phyloP scores from a whole-genome alignment of 2,113 vertebrate species.

The Nothobranchius furzeri region DNA sequence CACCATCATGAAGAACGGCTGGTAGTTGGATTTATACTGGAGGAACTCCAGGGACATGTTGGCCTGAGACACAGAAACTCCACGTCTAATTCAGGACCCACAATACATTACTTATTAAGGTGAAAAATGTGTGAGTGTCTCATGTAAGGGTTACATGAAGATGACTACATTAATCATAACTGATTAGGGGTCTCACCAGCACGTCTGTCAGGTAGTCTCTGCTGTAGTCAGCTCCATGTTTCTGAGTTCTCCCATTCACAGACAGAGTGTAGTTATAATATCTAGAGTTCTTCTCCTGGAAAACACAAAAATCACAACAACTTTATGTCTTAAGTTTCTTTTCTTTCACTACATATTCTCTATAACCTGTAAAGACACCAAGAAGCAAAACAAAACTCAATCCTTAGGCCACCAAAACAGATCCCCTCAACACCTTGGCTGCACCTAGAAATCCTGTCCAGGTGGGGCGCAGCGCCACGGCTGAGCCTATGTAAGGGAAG shows the following conservation, averaged over 20 bases:
- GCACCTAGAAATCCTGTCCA: too few species aligned
- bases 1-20: conserved; percentile 98
- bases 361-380: too few species aligned
- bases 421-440: too few species aligned
- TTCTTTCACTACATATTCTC: too few species aligned
- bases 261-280: conserved; percentile 99
- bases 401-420: too few species aligned
- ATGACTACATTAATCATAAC: too few species aligned
- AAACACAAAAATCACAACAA: not conserved
- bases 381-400: too few species aligned
- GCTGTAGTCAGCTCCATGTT: conserved; percentile 90
- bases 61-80: conserved; percentile 78
- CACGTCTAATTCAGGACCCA: not conserved
- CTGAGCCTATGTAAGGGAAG: too few species aligned
- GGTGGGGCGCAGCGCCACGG: too few species aligned
- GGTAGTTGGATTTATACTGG: conserved; percentile 87
- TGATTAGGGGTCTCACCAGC: conserved; percentile 81
- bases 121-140: too few species aligned
- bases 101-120: too few species aligned
- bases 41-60: conserved; percentile 95
- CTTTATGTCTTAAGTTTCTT: not conserved
- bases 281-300: conserved; percentile 95
- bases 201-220: conserved; percentile 96
- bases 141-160: too few species aligned
- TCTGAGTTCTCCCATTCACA: conserved; percentile 88